Evolutionary conservation across 1,140 invertebrate species (phyloP).

Genomic region (Calephelis nemesis): DNA sequence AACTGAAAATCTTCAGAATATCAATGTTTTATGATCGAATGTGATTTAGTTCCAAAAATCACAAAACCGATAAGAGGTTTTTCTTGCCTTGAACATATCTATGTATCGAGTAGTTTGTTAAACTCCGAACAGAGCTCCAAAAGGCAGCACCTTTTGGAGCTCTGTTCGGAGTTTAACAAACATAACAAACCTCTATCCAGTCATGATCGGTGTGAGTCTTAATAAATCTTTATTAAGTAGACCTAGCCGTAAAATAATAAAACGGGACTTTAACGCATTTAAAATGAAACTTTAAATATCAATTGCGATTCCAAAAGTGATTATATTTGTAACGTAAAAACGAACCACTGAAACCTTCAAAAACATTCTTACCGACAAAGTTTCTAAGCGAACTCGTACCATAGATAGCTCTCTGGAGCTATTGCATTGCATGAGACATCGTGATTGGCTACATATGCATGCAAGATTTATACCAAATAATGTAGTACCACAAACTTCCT

Average conservation of each 20-base stretch:
- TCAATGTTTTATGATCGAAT: too few relatives aligned
- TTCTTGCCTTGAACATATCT: too few relatives aligned
- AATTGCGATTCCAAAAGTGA: constrained; percentile 10
- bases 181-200: constrained; percentile 24
- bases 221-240: not conserved
- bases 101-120: constrained; percentile 4
- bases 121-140: too few relatives aligned
- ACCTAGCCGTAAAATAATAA: not conserved
- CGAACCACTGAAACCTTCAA: not conserved
- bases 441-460: constrained; percentile 24
- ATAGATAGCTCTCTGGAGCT: constrained; percentile 31
- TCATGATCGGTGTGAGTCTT: constrained; percentile 4
- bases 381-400: not conserved
- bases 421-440: constrained; percentile 29
- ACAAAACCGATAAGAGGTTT: too few relatives aligned
- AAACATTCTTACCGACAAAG: not conserved
- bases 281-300: constrained; percentile 16
- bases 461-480: constrained; percentile 19
- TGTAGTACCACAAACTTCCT: constrained; percentile 16
- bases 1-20: too few relatives aligned
- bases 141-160: too few relatives aligned
- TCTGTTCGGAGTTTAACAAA: constrained; percentile 19
- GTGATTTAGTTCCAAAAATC: too few relatives aligned
- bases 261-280: constrained; percentile 15
- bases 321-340: constrained; percentile 6